These are phyloP conservation scores for Julus scandinavius DNA, from an alignment of 2,888 invertebrate species.

Conservation along the genomic window DNA sequence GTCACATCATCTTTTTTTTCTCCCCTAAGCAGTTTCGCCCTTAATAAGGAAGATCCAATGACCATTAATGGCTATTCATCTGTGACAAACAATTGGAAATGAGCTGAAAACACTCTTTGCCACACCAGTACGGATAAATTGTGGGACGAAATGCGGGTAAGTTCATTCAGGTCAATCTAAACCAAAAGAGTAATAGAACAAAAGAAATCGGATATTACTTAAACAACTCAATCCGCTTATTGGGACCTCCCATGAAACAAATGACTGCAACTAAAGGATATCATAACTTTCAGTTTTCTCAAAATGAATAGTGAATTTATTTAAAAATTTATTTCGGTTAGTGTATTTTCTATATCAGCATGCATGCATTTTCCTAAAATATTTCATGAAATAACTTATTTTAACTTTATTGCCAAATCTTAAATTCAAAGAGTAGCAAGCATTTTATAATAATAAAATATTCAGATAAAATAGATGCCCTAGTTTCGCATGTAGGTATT, in stretches of 20 bases:
- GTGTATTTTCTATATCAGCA: too few species aligned
- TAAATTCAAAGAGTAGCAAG: too few species aligned
- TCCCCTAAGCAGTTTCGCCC: constrained; percentile 5
- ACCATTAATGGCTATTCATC: constrained; percentile 42
- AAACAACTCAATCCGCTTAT: not conserved
- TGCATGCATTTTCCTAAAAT: too few species aligned
- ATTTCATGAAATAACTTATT: too few species aligned
- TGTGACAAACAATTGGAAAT: constrained; percentile 39
- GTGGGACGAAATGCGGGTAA: constrained; percentile 25
- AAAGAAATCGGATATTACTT: not conserved
- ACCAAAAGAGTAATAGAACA: not conserved
- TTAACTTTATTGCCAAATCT: too few species aligned
- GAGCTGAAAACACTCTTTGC: constrained; percentile 42
- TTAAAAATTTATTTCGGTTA: too few species aligned
- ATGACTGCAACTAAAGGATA: not conserved
- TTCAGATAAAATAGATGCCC: too few species aligned
- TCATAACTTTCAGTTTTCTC: not conserved
- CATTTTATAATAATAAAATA: too few species aligned
- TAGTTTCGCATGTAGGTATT: not conserved
- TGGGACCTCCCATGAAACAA: not conserved
- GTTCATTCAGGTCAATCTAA: not conserved
- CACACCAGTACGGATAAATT: constrained; percentile 29
- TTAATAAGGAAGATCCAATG: constrained; percentile 42
- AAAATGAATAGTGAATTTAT: not conserved
- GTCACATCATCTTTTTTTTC: constrained; percentile 33